Conservation (phyloP, 2,888 invertebrate species). For the Ganaspis brasiliensis region DNA sequence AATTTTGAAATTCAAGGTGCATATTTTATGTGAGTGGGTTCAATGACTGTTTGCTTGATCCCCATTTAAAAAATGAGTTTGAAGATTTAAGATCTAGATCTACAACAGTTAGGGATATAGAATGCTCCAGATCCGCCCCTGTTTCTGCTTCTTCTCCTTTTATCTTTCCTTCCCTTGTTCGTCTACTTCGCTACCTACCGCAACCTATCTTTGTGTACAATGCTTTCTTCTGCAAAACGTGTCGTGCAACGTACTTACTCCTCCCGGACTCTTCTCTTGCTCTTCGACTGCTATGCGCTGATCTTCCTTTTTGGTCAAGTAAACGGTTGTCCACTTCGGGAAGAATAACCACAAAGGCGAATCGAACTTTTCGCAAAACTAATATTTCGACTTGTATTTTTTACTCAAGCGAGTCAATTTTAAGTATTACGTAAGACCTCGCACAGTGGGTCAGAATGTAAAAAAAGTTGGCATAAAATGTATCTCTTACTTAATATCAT, state of each 20-base stretch:
- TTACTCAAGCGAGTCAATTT: too few relatives aligned
- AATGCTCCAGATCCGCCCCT: conserved; percentile 46
- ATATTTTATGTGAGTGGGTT: too few relatives aligned
- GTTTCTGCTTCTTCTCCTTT: conserved; percentile 41
- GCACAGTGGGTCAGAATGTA: too few relatives aligned
- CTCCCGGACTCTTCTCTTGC: conserved; percentile 50
- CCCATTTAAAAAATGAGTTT: background rate
- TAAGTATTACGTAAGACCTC: too few relatives aligned
- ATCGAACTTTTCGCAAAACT: conserved; percentile 40
- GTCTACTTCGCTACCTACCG: conserved; percentile 47
- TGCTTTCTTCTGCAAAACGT: conserved; percentile 36
- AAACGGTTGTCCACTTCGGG: conserved; percentile 58
- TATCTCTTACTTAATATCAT: too few relatives aligned
- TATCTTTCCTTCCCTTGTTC: conserved; percentile 46
- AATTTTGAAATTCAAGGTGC: too few relatives aligned
- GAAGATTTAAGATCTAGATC: conserved; percentile 9
- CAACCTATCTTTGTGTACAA: conserved; percentile 49
- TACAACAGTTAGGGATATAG: conserved; percentile 10
- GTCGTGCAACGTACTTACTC: conserved; percentile 47
- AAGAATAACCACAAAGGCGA: conserved; percentile 50
- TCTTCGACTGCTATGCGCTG: conserved; percentile 45
- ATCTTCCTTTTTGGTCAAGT: conserved; percentile 64
- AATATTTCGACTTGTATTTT: background rate
- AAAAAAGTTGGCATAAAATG: too few relatives aligned
- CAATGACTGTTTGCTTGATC: background rate